phyloP scores from a whole-genome alignment of 1,140 invertebrate species.

The Megathymus violae region DNA sequence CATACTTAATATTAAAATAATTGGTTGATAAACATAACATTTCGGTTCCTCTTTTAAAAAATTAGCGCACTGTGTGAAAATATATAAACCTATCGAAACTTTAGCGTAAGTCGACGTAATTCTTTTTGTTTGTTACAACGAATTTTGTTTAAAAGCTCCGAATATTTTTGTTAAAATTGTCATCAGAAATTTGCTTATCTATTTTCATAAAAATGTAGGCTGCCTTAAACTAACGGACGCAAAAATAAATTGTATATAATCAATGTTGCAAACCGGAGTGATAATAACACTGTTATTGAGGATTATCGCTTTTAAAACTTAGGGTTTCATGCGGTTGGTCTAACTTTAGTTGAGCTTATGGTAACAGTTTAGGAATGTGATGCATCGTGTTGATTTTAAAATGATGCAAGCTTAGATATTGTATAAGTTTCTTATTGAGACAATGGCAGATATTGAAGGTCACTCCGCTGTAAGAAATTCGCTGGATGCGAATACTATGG shows the following conservation, averaged over 20 bases:
- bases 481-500: not conserved
- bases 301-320: slow-evolving; percentile 52
- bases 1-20: not conserved
- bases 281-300: slow-evolving; percentile 46
- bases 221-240: slow-evolving; percentile 1
- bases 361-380: slow-evolving; percentile 16
- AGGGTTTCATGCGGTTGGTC: slow-evolving; percentile 41
- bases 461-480: not conserved
- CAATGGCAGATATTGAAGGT: slow-evolving; percentile 3
- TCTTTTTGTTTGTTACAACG: slow-evolving; percentile 25
- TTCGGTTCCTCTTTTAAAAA: slow-evolving; percentile 3
- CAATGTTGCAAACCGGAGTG: slow-evolving; percentile 39
- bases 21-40: slow-evolving; percentile 1
- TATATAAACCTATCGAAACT: not conserved
- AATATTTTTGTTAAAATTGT: no score
- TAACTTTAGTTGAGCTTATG: slow-evolving; percentile 45
- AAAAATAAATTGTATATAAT: slow-evolving; percentile 12
- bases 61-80: slow-evolving; percentile 23
- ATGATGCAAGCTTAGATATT: slow-evolving; percentile 14
- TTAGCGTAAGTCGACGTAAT: not conserved
- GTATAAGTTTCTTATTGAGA: slow-evolving; percentile 4
- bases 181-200: slow-evolving; percentile 6
- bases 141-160: slow-evolving; percentile 2
- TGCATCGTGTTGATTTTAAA: slow-evolving; percentile 13
- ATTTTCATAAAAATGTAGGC: slow-evolving; percentile 9